These are phyloP conservation scores for Dusona sp. DNA, from an alignment of 2,888 invertebrate species.

Conservation along the genomic window DNA sequence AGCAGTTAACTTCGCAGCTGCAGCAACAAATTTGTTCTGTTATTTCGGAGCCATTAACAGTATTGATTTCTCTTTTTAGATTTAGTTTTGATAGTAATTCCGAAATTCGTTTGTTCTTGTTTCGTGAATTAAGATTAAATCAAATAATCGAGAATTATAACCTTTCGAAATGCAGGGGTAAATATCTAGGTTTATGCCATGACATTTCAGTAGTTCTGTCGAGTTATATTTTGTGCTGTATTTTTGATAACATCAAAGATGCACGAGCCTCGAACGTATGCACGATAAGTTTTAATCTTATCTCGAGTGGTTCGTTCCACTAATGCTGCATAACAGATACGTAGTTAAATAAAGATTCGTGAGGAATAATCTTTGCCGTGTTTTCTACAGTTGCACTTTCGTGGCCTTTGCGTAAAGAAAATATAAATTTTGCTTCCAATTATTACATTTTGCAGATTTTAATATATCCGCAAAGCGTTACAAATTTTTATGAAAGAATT, in stretches of 20 bases:
- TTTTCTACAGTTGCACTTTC: constrained; percentile 27
- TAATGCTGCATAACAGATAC: constrained; percentile 55
- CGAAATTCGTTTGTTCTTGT: not conserved
- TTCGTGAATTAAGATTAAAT: not conserved
- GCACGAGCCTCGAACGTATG: constrained; percentile 36
- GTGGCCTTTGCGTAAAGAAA: not conserved
- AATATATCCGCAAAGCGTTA: not conserved
- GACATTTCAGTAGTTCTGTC: constrained; percentile 27
- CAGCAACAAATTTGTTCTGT: not conserved
- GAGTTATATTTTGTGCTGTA: constrained; percentile 33
- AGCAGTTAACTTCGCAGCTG: not conserved
- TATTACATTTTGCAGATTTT: not conserved
- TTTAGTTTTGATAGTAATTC: not conserved
- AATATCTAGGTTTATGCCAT: not conserved
- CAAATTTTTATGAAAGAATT: not conserved
- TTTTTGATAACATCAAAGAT: constrained; percentile 39
- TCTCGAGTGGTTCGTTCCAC: constrained; percentile 48
- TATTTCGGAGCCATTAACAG: not conserved
- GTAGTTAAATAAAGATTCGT: constrained; percentile 33
- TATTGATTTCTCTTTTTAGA: not conserved
- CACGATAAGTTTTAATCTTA: constrained; percentile 66
- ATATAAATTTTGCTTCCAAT: not conserved
- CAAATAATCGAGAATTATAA: not conserved
- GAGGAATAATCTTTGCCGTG: not conserved
- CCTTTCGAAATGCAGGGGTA: not conserved